A percentile compares a stretch with the other conserved stretches of the same genome.
phyloP scores from a whole-genome alignment of 2,888 invertebrate species.

The Blera fallax region DNA sequence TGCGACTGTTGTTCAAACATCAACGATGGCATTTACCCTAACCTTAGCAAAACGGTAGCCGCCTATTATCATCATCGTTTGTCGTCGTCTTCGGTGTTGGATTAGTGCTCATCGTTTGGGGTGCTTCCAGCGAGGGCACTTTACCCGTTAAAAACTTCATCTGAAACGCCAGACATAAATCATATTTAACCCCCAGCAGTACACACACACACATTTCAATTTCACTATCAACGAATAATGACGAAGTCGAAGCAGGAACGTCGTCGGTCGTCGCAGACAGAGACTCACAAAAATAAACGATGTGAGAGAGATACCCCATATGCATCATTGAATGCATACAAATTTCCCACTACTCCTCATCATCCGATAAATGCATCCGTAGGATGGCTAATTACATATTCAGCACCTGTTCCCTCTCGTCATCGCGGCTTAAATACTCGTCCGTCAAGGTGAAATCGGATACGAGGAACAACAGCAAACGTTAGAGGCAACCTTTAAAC shows the following conservation, averaged over 20 bases:
- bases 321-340: conserved; percentile 68
- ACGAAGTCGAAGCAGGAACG: conserved; percentile 5
- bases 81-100: conserved; percentile 26
- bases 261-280: conserved; percentile 9
- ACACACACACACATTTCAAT: conserved; percentile 30
- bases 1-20: conserved; percentile 42
- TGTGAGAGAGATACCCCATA: conserved; percentile 51
- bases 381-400: conserved; percentile 67
- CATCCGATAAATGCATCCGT: conserved; percentile 60
- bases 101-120: conserved; percentile 32
- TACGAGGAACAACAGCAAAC: conserved; percentile 39
- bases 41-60: conserved; percentile 43
- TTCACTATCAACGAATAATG: conserved; percentile 52
- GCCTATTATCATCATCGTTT: conserved; percentile 10
- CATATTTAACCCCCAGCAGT: conserved; percentile 52
- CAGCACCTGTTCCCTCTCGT: conserved; percentile 69
- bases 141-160: conserved; percentile 67
- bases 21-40: conserved; percentile 58
- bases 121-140: conserved; percentile 48
- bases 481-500: conserved; percentile 66
- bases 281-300: conserved; percentile 15
- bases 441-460: conserved; percentile 70
- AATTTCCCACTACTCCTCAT: conserved; percentile 39
- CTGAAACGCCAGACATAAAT: conserved; percentile 72
- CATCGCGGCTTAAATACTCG: conserved; percentile 62